Percentiles rank a stretch among this genome's conserved stretches.
Evolutionary conservation across 2,888 invertebrate genomes (phyloP).

Genomic region (Portevinia maculata): DNA sequence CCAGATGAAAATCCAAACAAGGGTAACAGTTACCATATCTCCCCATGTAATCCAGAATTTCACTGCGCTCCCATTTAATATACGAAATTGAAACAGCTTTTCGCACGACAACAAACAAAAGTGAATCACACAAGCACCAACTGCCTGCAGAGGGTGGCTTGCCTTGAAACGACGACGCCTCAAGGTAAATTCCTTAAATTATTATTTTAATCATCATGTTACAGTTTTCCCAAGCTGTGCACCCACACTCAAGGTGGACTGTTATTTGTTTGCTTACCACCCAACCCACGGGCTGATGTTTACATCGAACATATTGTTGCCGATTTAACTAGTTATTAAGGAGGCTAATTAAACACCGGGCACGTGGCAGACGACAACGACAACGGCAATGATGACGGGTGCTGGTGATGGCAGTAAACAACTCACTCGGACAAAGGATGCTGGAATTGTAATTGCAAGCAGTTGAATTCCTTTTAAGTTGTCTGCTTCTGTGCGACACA

Average conservation of each 20-base stretch:
- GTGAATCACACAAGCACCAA: conserved; percentile 32
- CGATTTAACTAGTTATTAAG: conserved; percentile 75
- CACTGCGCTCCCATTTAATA: conserved; percentile 23
- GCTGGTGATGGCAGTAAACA: conserved; percentile 71
- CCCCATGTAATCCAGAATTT: conserved; percentile 16
- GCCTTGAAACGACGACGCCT: conserved; percentile 63
- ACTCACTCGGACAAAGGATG: conserved; percentile 58
- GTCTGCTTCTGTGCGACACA: conserved; percentile 29
- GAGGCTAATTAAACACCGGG: conserved; percentile 76
- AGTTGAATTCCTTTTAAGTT: conserved; percentile 62
- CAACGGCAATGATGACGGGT: conserved; percentile 28
- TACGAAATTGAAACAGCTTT: conserved; percentile 46
- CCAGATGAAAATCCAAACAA: conserved; percentile 5
- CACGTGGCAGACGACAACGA: conserved; percentile 74
- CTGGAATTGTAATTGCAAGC: conserved; percentile 16
- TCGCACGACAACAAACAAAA: conserved; percentile 53
- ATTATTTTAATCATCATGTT: conserved; percentile 75
- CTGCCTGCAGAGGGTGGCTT: conserved; percentile 45
- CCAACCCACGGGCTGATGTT: conserved; percentile 54
- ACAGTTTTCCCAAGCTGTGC: conserved; percentile 49
- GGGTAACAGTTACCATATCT: conserved; percentile 30
- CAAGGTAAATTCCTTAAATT: conserved; percentile 71
- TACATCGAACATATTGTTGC: conserved; percentile 73
- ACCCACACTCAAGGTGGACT: conserved; percentile 15
- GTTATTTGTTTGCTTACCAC: conserved; percentile 51